Conservation (phyloP, 1,140 invertebrate genomes). For the Radopholus similis region DNA sequence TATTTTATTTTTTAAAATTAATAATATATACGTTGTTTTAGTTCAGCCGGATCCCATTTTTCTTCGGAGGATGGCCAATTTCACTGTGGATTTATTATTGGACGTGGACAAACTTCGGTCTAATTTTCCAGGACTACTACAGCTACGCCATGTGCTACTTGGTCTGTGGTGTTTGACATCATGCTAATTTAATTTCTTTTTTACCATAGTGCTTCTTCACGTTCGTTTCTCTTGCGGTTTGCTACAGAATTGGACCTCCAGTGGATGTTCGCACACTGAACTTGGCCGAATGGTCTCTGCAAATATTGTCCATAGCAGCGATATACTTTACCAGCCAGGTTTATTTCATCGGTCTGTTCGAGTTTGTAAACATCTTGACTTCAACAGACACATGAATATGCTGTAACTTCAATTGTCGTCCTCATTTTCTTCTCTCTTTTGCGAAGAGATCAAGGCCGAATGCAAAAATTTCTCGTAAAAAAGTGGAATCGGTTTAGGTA, state of each 20-base stretch:
- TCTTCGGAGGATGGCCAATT: conserved; percentile 19
- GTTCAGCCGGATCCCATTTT: conserved; percentile 1
- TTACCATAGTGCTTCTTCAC: conserved; percentile 5
- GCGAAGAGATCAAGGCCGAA: not conserved
- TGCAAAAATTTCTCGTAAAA: not conserved
- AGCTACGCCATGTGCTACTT: conserved; percentile 16
- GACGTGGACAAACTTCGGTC: conserved; percentile 8
- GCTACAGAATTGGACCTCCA: conserved; percentile 29
- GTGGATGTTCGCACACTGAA: conserved; percentile 22
- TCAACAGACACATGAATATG: not conserved
- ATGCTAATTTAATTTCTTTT: not conserved
- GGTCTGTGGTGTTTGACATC: not conserved
- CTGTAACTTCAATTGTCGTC: not conserved
- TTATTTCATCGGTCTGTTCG: too few species aligned
- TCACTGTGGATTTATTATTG: conserved; percentile 18
- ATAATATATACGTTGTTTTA: not conserved
- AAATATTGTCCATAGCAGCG: conserved; percentile 15
- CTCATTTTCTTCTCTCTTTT: not conserved
- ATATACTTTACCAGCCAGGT: conserved; percentile 28
- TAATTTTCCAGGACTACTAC: conserved; percentile 6
- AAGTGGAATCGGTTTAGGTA: conserved; percentile 4
- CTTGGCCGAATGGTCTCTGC: conserved; percentile 23
- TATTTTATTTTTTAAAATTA: too few species aligned
- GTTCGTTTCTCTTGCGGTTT: conserved; percentile 22
- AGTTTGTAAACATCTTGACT: not conserved